A percentile compares a stretch with the other conserved stretches of the same genome.
These are phyloP conservation scores for Aleiodes leptofemur DNA, from an alignment of 2,888 invertebrate species.

Conservation along the genomic window DNA sequence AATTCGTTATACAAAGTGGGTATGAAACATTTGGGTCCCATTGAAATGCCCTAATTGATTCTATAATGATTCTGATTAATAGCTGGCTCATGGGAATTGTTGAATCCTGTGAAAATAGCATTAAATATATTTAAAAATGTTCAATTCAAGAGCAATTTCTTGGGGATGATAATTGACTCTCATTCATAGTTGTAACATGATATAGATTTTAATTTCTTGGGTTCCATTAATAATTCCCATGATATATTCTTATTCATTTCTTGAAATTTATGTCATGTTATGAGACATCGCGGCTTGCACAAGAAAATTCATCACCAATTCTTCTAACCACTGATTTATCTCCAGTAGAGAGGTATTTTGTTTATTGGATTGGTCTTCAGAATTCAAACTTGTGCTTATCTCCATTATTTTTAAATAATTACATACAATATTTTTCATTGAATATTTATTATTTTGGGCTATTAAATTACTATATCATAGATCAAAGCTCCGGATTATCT, in stretches of 20 bases:
- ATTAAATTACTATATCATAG: background rate
- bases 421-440: background rate
- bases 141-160: background rate
- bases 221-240: conserved; percentile 9
- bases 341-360: background rate
- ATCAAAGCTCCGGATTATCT: conserved; percentile 40
- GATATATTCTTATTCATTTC: conserved; percentile 40
- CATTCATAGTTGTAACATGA: conserved; percentile 22
- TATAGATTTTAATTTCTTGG: background rate
- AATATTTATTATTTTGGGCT: conserved; percentile 4
- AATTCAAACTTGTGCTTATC: background rate
- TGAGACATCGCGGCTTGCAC: too few relatives aligned
- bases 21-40: too few relatives aligned
- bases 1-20: too few relatives aligned
- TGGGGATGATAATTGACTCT: conserved; percentile 27
- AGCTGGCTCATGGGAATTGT: too few relatives aligned
- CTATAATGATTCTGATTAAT: too few relatives aligned
- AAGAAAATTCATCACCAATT: too few relatives aligned
- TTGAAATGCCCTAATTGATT: too few relatives aligned
- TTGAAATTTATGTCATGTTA: background rate
- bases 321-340: background rate
- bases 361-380: background rate
- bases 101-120: too few relatives aligned
- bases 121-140: too few relatives aligned
- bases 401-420: conserved; percentile 20